Evolutionary conservation across 2,113 vertebrate species (phyloP).

Genomic region (Nansenia antarctica): DNA sequence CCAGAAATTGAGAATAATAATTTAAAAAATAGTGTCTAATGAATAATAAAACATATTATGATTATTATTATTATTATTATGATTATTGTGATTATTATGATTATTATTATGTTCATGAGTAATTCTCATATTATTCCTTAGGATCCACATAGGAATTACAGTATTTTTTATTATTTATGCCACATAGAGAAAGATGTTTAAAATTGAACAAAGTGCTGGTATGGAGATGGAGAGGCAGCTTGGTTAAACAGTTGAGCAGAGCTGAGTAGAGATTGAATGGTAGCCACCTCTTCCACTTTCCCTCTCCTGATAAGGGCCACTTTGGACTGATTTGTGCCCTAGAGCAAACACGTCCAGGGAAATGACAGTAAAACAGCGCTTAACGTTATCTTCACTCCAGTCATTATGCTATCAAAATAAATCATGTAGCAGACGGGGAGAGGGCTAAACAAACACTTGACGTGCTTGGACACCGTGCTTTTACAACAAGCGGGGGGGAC

Average conservation of each 20-base stretch:
- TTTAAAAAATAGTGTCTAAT: not conserved
- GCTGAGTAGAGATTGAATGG: not conserved
- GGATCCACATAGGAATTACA: no score
- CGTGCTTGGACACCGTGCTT: not conserved
- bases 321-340: slow-evolving; percentile 40
- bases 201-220: not conserved
- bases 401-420: slow-evolving; percentile 56
- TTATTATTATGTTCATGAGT: not conserved
- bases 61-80: not conserved
- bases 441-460: slow-evolving; percentile 40
- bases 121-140: not conserved
- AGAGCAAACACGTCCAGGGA: slow-evolving; percentile 39
- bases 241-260: not conserved
- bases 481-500: not conserved
- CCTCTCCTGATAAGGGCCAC: slow-evolving; percentile 22
- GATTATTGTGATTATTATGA: not conserved
- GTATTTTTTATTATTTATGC: no score
- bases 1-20: no score
- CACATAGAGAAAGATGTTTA: not conserved
- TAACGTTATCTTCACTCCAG: slow-evolving; percentile 35
- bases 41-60: not conserved
- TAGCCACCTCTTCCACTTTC: slow-evolving; percentile 23
- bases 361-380: slow-evolving; percentile 32
- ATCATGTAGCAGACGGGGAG: slow-evolving; percentile 42
- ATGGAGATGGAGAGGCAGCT: not conserved